Evolutionary conservation across 2,113 vertebrate species (phyloP).

Genomic region (Bambusicola thoracicus): DNA sequence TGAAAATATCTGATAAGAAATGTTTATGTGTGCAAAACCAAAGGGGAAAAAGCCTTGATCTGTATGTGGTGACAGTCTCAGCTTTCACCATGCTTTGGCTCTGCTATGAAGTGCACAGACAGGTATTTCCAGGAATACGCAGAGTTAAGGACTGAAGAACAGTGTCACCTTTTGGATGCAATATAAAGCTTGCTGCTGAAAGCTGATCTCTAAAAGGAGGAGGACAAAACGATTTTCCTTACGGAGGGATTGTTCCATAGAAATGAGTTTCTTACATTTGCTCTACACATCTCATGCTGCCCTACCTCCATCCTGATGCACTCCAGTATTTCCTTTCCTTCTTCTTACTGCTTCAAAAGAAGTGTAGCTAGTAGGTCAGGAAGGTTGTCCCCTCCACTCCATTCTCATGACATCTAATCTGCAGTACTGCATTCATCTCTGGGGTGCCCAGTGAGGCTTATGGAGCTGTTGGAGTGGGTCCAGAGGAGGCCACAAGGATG

Average conservation of each 20-base stretch:
- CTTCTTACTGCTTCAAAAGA: not conserved
- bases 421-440: not conserved
- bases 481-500: not conserved
- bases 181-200: not conserved
- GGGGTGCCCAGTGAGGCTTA: not conserved
- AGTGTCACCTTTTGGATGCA: not conserved
- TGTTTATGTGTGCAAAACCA: fast-evolving
- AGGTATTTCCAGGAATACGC: not conserved
- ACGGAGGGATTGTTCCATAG: not conserved
- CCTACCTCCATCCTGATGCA: not conserved
- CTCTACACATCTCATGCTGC: not conserved
- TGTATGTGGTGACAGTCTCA: not conserved
- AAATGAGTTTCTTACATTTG: not conserved
- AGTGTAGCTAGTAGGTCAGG: not conserved
- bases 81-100: not conserved
- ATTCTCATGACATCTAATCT: too few species aligned
- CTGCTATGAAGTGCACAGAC: not conserved
- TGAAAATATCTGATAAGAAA: not conserved
- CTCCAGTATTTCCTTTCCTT: not conserved
- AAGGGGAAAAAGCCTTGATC: not conserved
- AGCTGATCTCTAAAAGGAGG: not conserved
- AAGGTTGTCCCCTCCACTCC: not conserved
- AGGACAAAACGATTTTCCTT: not conserved
- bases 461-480: not conserved
- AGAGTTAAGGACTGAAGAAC: not conserved